These are phyloP conservation scores for Notarius lentiginosus DNA, from an alignment of 2,113 vertebrate species.

Conservation along the genomic window DNA sequence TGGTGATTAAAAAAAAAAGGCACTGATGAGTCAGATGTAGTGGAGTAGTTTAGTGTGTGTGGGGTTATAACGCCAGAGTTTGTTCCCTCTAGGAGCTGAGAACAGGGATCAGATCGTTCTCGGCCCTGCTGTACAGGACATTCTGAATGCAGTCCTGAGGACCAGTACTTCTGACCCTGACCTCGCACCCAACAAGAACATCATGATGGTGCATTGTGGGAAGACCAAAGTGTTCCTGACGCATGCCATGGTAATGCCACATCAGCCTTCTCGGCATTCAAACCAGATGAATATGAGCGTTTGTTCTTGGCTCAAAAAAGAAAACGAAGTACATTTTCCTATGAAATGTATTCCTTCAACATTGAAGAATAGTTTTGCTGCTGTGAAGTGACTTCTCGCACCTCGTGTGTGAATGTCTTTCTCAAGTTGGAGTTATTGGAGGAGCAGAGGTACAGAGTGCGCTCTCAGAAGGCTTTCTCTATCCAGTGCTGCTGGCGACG, in stretches of 20 bases:
- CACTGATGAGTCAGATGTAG: not conserved
- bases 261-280: not conserved
- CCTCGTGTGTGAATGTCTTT: not conserved
- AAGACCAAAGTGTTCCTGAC: constrained; percentile 93
- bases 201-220: constrained; percentile 78
- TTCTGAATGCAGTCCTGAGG: constrained; percentile 68
- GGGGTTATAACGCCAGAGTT: not conserved
- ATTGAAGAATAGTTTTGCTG: not conserved
- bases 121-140: constrained; percentile 61
- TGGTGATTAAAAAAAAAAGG: not conserved
- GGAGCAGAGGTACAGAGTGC: constrained; percentile 68
- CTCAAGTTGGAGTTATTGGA: constrained; percentile 86
- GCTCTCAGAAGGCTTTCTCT: constrained; percentile 77
- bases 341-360: not conserved
- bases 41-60: not conserved
- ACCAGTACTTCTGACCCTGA: constrained; percentile 21
- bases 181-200: constrained; percentile 40
- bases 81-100: constrained; percentile 58
- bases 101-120: constrained; percentile 30
- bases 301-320: not conserved
- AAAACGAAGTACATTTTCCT: not conserved
- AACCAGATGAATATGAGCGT: not conserved
- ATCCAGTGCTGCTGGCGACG: constrained; percentile 89
- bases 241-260: constrained; percentile 74
- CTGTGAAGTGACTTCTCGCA: not conserved